phyloP scores from a whole-genome alignment of 2,888 invertebrate species.

The Andrena bucephala region DNA sequence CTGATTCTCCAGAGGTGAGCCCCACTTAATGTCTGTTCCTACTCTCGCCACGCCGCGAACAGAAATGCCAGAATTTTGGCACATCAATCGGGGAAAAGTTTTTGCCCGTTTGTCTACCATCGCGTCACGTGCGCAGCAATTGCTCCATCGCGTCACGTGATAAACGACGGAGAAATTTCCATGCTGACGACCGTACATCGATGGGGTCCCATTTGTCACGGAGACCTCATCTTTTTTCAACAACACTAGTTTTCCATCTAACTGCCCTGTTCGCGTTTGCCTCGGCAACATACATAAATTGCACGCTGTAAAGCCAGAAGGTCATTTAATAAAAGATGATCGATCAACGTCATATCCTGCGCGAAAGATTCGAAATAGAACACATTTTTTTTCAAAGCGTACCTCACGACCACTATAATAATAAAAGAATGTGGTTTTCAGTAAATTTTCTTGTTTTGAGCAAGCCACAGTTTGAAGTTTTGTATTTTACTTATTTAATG shows the following conservation, averaged over 20 bases:
- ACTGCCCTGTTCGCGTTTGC: constrained; percentile 25
- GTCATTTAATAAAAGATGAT: not conserved
- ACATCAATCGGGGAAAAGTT: constrained; percentile 26
- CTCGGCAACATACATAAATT: constrained; percentile 40
- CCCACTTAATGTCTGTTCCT: not conserved
- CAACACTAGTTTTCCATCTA: constrained; percentile 44
- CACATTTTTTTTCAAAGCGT: too few species aligned
- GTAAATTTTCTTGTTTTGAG: too few species aligned
- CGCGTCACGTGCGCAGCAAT: constrained; percentile 56
- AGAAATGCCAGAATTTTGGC: constrained; percentile 22
- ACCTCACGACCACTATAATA: too few species aligned
- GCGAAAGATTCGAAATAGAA: too few species aligned
- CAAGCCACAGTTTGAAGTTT: too few species aligned
- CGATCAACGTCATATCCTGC: too few species aligned
- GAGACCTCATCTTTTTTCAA: constrained; percentile 55
- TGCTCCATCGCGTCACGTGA: constrained; percentile 44
- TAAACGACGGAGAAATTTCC: constrained; percentile 63
- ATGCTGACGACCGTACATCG: constrained; percentile 49
- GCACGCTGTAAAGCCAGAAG: not conserved
- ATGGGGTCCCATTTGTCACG: constrained; percentile 52
- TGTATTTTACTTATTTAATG: too few species aligned
- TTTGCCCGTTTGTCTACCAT: constrained; percentile 39
- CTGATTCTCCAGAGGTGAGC: not conserved
- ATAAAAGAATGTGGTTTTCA: too few species aligned
- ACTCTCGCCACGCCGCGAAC: not conserved